Evolutionary conservation across 2,113 vertebrate genomes (phyloP).

Genomic region (Eretmochelys imbricata): DNA sequence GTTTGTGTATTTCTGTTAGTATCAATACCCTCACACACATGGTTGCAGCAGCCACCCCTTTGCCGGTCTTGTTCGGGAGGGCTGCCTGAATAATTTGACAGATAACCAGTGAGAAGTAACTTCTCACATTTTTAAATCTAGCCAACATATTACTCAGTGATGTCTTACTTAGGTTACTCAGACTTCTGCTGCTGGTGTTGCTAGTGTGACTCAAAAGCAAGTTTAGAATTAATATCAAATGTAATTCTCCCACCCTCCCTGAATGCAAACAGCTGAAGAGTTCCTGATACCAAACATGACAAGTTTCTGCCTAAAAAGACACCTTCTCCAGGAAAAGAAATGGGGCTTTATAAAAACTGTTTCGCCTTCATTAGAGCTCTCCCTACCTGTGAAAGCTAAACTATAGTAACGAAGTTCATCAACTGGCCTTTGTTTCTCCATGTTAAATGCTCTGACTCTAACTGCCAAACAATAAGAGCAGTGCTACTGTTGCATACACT

Average conservation of each 20-base stretch:
- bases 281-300: conserved; percentile 8
- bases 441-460: not conserved
- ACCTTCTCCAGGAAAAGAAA: not conserved
- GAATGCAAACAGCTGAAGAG: not conserved
- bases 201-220: not conserved
- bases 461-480: conserved; percentile 6
- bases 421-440: not conserved
- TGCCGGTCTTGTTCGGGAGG: not conserved
- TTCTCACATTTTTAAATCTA: not conserved
- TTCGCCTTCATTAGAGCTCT: not conserved
- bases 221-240: conserved; percentile 15
- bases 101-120: not conserved
- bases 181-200: not conserved
- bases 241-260: not conserved
- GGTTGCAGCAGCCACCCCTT: not conserved
- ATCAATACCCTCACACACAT: not conserved
- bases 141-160: not conserved
- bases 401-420: conserved; percentile 10
- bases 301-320: conserved; percentile 5
- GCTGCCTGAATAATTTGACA: not conserved
- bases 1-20: not conserved
- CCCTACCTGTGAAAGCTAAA: not conserved
- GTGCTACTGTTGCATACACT: not conserved
- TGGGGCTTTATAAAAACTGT: not conserved
- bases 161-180: not conserved